These are phyloP conservation scores for Biston stratarius DNA, from an alignment of 2,888 invertebrate genomes.

Conservation along the genomic window DNA sequence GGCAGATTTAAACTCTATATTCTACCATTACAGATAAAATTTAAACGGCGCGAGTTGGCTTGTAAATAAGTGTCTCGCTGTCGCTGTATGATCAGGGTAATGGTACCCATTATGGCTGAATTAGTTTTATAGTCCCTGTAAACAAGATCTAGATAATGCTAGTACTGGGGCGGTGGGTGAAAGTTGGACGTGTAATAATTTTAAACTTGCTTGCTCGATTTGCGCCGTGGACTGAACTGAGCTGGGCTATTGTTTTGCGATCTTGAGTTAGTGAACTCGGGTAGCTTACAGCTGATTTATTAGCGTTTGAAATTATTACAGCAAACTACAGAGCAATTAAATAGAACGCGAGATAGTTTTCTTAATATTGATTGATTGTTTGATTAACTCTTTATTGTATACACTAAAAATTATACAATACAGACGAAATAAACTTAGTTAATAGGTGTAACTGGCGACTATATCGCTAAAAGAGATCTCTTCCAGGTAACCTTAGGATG, in stretches of 20 bases:
- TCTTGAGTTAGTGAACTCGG: conserved; percentile 25
- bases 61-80: conserved; percentile 37
- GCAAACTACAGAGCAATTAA: conserved; percentile 6
- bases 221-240: conserved; percentile 27
- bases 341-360: conserved; percentile 10
- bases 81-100: conserved; percentile 50
- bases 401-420: no score
- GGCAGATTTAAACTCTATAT: conserved; percentile 16
- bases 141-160: conserved; percentile 60
- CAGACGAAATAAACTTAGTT: no score
- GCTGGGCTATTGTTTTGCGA: conserved; percentile 38
- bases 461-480: no score
- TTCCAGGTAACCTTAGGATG: no score
- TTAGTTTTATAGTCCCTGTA: conserved; percentile 60
- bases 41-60: conserved; percentile 21
- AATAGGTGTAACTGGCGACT: no score
- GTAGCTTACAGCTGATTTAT: conserved; percentile 25
- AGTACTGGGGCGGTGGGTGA: conserved; percentile 49
- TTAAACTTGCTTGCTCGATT: conserved; percentile 42
- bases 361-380: not conserved
- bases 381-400: no score
- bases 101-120: conserved; percentile 57
- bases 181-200: conserved; percentile 51
- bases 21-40: conserved; percentile 41
- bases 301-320: conserved; percentile 17